Evolutionary conservation across 2,797 vertebrate species (phyloP).

Genomic region (Psittacula derbiana): DNA sequence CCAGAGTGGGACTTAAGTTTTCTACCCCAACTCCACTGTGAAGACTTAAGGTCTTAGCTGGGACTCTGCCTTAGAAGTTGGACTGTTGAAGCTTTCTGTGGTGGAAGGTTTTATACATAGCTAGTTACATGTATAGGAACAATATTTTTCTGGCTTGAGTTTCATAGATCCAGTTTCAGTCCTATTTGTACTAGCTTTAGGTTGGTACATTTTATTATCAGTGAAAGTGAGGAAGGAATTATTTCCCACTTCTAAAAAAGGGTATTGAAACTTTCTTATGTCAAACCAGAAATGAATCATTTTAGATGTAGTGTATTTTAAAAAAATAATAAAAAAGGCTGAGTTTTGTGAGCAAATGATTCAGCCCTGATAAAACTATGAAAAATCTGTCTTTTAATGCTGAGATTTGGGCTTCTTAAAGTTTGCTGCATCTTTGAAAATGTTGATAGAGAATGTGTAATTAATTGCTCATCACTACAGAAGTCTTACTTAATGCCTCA

Average conservation of each 20-base stretch:
- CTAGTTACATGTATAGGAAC: not conserved
- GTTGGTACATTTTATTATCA: not conserved
- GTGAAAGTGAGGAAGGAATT: not conserved
- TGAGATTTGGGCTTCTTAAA: not conserved
- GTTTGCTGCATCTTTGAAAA: not conserved
- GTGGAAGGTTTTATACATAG: not conserved
- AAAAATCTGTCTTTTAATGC: not conserved
- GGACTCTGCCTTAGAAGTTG: not conserved
- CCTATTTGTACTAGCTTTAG: not conserved
- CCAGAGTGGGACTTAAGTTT: not conserved
- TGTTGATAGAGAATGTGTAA: not conserved
- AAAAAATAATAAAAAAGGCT: not conserved
- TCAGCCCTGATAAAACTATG: not conserved
- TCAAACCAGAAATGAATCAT: not conserved
- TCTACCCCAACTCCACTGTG: accelerated
- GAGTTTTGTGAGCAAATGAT: not conserved
- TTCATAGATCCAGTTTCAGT: not conserved
- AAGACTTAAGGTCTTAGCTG: not conserved
- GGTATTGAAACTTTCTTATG: not conserved
- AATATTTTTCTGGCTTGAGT: not conserved
- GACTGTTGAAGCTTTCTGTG: not conserved
- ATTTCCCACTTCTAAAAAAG: not conserved
- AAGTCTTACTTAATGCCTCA: not conserved
- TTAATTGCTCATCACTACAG: not conserved
- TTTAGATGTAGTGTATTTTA: not conserved